Conservation (phyloP, 2,888 invertebrate genomes). For the Ormyrus nitidulus region DNA sequence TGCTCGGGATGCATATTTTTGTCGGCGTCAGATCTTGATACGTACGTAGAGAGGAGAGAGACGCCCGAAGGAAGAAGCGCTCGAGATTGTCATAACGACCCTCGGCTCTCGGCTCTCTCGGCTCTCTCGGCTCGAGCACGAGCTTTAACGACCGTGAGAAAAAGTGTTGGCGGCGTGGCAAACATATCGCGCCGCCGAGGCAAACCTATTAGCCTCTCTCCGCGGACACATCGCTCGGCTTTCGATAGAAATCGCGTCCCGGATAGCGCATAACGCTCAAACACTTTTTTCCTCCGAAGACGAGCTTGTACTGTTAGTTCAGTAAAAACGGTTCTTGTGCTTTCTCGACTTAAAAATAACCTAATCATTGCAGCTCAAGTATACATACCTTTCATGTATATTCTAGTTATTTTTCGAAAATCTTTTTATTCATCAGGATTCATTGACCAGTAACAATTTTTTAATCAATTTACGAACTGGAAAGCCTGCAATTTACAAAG, state of each 20-base stretch:
- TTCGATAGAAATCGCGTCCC: slow-evolving; percentile 43
- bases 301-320: not conserved
- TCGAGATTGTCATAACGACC: slow-evolving; percentile 30
- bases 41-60: not conserved
- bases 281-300: slow-evolving; percentile 6
- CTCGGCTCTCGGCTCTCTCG: not conserved
- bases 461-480: too few relatives aligned
- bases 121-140: not conserved
- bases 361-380: too few relatives aligned
- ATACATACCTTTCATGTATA: too few relatives aligned
- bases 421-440: too few relatives aligned
- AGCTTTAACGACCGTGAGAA: slow-evolving; percentile 46
- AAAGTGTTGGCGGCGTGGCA: slow-evolving; percentile 18
- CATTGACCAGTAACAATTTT: too few relatives aligned
- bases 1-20: not conserved
- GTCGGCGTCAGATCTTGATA: slow-evolving; percentile 18
- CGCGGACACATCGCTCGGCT: slow-evolving; percentile 6
- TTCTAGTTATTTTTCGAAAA: too few relatives aligned
- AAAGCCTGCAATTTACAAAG: too few relatives aligned
- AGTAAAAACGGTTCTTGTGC: too few relatives aligned
- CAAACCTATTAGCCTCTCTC: not conserved
- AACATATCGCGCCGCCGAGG: not conserved
- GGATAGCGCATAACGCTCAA: slow-evolving; percentile 15
- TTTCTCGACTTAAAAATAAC: too few relatives aligned
- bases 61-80: slow-evolving; percentile 3